Base-by-base conservation (phyloP, 2,113 vertebrate species). In the Phoxinus phoxinus region DNA sequence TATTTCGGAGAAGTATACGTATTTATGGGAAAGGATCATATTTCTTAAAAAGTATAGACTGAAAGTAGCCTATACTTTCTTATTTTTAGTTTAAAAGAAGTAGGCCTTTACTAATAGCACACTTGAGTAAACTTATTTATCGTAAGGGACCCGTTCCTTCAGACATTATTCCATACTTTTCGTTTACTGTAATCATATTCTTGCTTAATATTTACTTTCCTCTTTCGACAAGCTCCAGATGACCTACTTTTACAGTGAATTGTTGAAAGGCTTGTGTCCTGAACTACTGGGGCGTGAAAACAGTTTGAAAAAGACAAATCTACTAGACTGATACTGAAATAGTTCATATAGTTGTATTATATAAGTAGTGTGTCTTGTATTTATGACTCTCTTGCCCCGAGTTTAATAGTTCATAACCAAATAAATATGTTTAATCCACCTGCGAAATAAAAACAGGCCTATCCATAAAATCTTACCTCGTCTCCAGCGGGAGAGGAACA, bases 261-360 rank as follows among this genome's bases (percentile, higher is more conserved):
- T n/a, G 27, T 51, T 4, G 19, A 81, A 51, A 53, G 17, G 11
- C 44, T 69, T 76, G 74, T 79, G 76, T 81, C 12, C 80, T 81
- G 46, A 69, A 17, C 41, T 1, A 51, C 25, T 67, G 61, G 19
- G 25, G 44, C 80, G 44, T 27, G 44, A 69, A 30, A 44, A 67
- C 79, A 46, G 23, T 23, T 3, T 6, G 15, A 30, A 41, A 46
- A 81, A 9, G 6, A 61, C 12, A 59, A 35, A 77, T 77, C 27
- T 56, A 46, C 41, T 25, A 15, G n/a, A 25, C 6, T 8, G 44
- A 74, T 6, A 30, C 5, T 51, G 30, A 58, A 35, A n/a, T 0
- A 23, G 10, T 41, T 59, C 2, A 79, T 59, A 79, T 41, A 58
- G 5, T n/a, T n/a, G n/a, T n/a, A n/a, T n/a, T n/a, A n/a, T n/a